phyloP scores from a whole-genome alignment of 1,140 invertebrate genomes.

The Oryctes rhinoceros region DNA sequence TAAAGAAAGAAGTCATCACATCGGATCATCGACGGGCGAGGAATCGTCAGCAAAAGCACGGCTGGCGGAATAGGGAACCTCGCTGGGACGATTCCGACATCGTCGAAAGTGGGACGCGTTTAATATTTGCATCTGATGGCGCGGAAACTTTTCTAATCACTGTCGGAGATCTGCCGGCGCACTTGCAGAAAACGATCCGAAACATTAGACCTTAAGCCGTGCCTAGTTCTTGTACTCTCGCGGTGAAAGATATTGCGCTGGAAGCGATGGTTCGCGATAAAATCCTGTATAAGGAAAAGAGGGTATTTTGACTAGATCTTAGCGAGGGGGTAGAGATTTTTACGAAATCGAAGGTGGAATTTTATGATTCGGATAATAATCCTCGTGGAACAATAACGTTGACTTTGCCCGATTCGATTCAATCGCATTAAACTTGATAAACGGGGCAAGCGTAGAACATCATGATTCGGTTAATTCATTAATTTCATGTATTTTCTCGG shows the following conservation, averaged over 20 bases:
- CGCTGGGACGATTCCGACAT: background rate
- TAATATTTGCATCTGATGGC: constrained; percentile 14
- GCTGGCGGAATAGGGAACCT: background rate
- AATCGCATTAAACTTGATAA: no score
- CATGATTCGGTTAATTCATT: no score
- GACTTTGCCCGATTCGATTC: no score
- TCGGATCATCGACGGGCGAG: background rate
- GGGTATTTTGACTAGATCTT: no score
- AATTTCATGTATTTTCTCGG: no score
- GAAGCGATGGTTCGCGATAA: background rate
- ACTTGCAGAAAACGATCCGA: constrained; percentile 8
- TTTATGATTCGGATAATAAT: no score
- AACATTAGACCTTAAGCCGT: constrained; percentile 21
- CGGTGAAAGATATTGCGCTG: background rate
- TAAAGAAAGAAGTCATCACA: background rate
- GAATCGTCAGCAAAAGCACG: background rate
- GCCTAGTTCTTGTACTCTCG: background rate
- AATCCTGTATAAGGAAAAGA: no score
- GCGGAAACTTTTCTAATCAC: background rate
- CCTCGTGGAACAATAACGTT: no score
- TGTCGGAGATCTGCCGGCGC: background rate
- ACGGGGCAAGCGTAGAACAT: no score
- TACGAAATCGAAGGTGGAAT: no score
- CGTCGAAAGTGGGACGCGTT: background rate
- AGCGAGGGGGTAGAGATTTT: no score